Conservation (phyloP, 2,797 vertebrate genomes). For the Lacerta viridis region DNA sequence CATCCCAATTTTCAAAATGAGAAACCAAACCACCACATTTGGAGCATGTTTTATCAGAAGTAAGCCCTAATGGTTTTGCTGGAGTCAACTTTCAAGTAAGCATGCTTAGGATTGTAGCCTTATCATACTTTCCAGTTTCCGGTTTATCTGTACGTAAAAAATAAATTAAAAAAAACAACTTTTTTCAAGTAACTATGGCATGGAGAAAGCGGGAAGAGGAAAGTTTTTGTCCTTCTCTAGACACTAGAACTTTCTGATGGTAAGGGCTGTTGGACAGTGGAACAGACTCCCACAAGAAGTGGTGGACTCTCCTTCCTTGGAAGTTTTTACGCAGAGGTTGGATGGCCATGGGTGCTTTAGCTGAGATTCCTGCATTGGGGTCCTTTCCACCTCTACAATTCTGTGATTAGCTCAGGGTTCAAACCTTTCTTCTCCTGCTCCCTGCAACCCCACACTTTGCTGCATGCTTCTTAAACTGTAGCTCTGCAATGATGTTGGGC, state of each 20-base stretch:
- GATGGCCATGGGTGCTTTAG: no score
- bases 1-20: neutral
- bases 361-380: no score
- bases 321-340: no score
- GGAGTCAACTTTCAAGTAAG: neutral
- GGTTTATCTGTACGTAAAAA: neutral
- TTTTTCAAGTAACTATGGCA: neutral
- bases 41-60: neutral
- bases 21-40: neutral
- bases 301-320: no score
- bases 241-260: no score
- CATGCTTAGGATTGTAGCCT: neutral
- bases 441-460: conserved; percentile 46
- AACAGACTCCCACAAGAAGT: no score
- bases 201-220: no score
- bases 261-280: no score
- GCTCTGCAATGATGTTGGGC: conserved; percentile 27
- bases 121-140: neutral
- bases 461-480: conserved; percentile 51
- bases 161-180: neutral
- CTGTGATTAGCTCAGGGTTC: conserved; percentile 54
- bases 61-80: neutral
- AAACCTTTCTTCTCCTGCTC: neutral
- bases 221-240: no score
- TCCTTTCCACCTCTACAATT: no score